These are phyloP conservation scores for Gambusia yucatana DNA, from an alignment of 2,797 vertebrate species.

Conservation along the genomic window DNA sequence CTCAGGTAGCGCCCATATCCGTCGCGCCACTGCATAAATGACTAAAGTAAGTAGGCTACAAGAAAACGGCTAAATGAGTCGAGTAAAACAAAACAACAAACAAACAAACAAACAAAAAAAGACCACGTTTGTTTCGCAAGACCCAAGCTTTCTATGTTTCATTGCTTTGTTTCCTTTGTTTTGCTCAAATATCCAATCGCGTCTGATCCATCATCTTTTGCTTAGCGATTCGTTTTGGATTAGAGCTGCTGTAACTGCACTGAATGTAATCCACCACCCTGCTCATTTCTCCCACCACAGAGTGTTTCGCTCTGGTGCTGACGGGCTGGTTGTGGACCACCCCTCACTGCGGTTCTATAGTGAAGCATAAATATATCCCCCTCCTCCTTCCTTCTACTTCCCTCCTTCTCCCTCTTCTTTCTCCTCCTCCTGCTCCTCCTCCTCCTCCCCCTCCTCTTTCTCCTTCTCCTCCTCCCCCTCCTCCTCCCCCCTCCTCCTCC, in stretches of 20 bases:
- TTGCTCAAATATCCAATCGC: background rate
- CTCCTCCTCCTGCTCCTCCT: background rate
- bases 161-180: background rate
- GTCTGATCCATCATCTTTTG: background rate
- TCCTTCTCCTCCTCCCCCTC: slow-evolving; percentile 30
- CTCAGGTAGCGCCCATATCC: no score
- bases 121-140: background rate
- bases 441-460: background rate
- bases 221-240: background rate
- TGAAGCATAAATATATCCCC: slow-evolving; percentile 85
- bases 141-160: background rate
- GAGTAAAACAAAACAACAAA: background rate
- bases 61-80: background rate
- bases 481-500: slow-evolving; percentile 45
- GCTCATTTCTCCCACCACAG: background rate
- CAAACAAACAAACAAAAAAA: background rate
- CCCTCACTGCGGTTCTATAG: slow-evolving; percentile 81
- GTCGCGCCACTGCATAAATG: background rate
- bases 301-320: slow-evolving; percentile 38
- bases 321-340: slow-evolving; percentile 77
- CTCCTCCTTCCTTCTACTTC: slow-evolving; percentile 5
- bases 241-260: background rate
- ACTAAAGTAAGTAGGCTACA: background rate
- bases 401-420: background rate
- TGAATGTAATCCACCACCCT: background rate